Percentiles rank a stretch among this genome's conserved stretches.
These are phyloP conservation scores for Leptothorax acervorum DNA, from an alignment of 2,888 invertebrate species.

Conservation along the genomic window DNA sequence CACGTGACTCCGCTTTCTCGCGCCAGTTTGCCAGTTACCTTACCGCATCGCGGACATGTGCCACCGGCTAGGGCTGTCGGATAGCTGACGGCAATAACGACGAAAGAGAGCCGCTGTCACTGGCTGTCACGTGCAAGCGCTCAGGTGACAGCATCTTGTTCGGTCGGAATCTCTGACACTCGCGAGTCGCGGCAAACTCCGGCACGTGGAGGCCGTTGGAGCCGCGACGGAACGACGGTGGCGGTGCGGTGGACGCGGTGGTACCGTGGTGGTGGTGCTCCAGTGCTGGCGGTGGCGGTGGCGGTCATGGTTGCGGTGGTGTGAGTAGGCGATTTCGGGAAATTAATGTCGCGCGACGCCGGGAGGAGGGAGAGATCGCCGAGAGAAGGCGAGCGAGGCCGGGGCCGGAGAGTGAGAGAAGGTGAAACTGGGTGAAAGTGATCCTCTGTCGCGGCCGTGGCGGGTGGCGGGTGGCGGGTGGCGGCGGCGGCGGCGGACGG, in stretches of 20 bases:
- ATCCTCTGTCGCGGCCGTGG: conserved; percentile 52
- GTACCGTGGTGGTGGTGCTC: not conserved
- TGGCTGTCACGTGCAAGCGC: too few species aligned
- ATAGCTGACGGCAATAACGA: not conserved
- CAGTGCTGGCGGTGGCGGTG: too few species aligned
- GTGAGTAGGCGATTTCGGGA: conserved; percentile 58
- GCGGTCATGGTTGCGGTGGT: not conserved
- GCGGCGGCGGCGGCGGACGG: not conserved
- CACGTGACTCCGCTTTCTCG: conserved; percentile 12
- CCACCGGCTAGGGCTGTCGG: too few species aligned
- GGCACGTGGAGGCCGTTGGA: conserved; percentile 26
- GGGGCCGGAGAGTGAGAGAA: conserved; percentile 61
- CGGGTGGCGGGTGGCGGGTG: not conserved
- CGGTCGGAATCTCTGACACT: conserved; percentile 25
- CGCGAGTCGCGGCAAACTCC: too few species aligned
- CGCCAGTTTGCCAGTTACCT: too few species aligned
- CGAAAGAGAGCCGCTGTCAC: too few species aligned
- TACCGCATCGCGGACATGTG: too few species aligned
- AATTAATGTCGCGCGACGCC: conserved; percentile 66
- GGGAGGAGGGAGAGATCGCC: conserved; percentile 66
- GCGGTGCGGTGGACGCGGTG: too few species aligned
- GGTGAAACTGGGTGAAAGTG: conserved; percentile 79
- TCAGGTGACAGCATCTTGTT: conserved; percentile 65
- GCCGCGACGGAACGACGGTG: not conserved
- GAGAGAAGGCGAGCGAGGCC: conserved; percentile 33